Evolutionary conservation across 2,113 vertebrate species (phyloP), one percentile per base, ranked within the genome.

Genomic region (Ondatra zibethicus): DNA sequence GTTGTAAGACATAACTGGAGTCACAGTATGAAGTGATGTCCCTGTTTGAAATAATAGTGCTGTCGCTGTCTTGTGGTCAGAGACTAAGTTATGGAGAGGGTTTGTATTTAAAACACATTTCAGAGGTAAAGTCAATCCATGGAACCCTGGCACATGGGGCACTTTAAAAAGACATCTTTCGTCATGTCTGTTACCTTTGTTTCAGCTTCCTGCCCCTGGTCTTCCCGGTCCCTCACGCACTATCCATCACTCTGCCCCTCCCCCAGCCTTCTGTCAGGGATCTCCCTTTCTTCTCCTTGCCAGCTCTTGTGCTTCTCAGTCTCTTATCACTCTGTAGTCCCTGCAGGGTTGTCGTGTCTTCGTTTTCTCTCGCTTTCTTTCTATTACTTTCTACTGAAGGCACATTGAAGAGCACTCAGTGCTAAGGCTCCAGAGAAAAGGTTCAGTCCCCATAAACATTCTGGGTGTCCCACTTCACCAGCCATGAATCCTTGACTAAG

Each of bases 261-360:
- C 91, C 92, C n/a, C 33, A 89, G 50, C 70, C 84, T 91, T 89
- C 92, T 76, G 85, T 81, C 92, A 45, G 29, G 27, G n/a, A 77
- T 50, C 89, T 84, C 73, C 72, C 94, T 77, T 91, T 58, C 92
- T 93, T 86, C 76, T 66, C n/a, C 72, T 89, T 92, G 88, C 97
- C 89, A 92, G 23, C 73, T 91, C 66, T 58, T 25, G 23, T 21
- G 68, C 89, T 91, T 93, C 95, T 96, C 73, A 17, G 52, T 93
- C 89, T 96, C 95, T 95, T 80, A 25, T 93, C 65, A 25, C 21
- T 58, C 87, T 92, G 52, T 93, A 52, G 75, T 90, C 65, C 61
- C 73, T 31, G 84, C 90, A 93, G 87, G 72, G 95, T 92, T 73
- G 63, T 47, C 70, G 63, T 9, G 29, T 61, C 76, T 58, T 23